Evolutionary conservation across 92 coral and sea anemone species (phyloP).

Genomic region (Zoanthus sociatus): DNA sequence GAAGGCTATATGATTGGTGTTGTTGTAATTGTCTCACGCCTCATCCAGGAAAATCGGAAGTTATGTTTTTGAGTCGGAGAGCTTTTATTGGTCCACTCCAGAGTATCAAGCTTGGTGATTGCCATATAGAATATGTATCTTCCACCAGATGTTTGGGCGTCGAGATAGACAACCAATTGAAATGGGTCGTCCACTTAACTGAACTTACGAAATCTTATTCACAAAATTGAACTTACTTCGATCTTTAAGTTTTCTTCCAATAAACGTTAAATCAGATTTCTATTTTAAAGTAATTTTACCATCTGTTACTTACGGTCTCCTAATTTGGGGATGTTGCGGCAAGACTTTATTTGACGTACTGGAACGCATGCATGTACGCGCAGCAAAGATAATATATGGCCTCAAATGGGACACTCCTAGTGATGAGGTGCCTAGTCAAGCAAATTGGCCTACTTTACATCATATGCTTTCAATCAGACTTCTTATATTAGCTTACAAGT

Average conservation of each 20-base stretch:
- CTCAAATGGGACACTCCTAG: conserved; percentile 45
- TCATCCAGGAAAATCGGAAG: conserved; percentile 36
- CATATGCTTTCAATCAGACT: conserved; percentile 10
- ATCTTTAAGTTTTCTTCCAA: conserved; percentile 43
- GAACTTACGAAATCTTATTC: conserved; percentile 1
- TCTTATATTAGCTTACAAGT: conserved; percentile 32
- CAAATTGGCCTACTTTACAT: background rate
- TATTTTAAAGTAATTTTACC: conserved; percentile 56
- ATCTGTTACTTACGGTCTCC: conserved; percentile 47
- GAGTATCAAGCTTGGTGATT: conserved; percentile 20
- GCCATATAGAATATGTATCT: conserved; percentile 14
- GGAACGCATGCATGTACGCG: conserved; percentile 52
- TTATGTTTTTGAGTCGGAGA: conserved; percentile 32
- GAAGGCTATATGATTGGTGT: conserved; percentile 18
- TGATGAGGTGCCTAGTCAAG: background rate
- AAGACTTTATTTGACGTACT: conserved; percentile 48
- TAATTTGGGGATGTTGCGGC: conserved; percentile 48
- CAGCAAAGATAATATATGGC: conserved; percentile 43
- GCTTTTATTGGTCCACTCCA: conserved; percentile 43
- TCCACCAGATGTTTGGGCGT: conserved; percentile 34
- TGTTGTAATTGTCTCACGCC: conserved; percentile 16
- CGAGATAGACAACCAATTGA: conserved; percentile 22
- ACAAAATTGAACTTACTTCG: conserved; percentile 39
- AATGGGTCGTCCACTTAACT: too few species aligned
- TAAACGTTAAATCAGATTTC: conserved; percentile 36